phyloP scores from a whole-genome alignment of 30 jellyfish, hydroid and myxozoan species.

The Mastigias papua region DNA sequence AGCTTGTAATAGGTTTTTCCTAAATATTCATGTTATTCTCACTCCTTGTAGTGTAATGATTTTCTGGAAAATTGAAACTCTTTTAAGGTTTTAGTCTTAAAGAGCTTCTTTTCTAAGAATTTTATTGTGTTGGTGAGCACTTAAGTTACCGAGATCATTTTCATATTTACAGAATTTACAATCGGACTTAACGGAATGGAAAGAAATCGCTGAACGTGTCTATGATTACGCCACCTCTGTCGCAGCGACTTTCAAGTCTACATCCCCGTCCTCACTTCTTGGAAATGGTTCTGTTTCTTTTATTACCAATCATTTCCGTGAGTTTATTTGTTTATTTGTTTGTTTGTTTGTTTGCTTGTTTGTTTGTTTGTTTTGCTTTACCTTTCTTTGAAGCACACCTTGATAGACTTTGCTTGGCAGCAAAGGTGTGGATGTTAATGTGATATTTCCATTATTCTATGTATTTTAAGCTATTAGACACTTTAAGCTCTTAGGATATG shows the following conservation, averaged over 20 bases:
- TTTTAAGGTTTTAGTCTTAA: too few relatives aligned
- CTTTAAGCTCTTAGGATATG: too few relatives aligned
- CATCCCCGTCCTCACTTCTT: slow-evolving; percentile 44
- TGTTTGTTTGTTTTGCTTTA: not conserved
- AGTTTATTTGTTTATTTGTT: not conserved
- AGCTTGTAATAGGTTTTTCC: too few relatives aligned
- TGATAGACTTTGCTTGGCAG: too few relatives aligned
- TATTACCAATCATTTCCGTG: slow-evolving; percentile 41
- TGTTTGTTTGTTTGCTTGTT: not conserved
- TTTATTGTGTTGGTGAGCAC: not conserved
- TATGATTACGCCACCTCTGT: slow-evolving; percentile 23
- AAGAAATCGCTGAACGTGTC: slow-evolving; percentile 34
- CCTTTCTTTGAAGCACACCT: too few relatives aligned
- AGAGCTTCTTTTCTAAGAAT: too few relatives aligned
- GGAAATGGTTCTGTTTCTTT: slow-evolving; percentile 71
- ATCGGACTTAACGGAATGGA: not conserved
- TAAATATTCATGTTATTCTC: too few relatives aligned
- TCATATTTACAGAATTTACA: not conserved
- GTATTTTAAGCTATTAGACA: too few relatives aligned
- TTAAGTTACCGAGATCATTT: not conserved
- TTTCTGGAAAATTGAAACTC: too few relatives aligned
- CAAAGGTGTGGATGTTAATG: too few relatives aligned
- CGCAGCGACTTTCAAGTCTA: slow-evolving; percentile 26
- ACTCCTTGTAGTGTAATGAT: too few relatives aligned
- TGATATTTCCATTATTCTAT: too few relatives aligned